phyloP scores from a whole-genome alignment of 1,140 invertebrate genomes.

The Macrocentrus cingulum region DNA sequence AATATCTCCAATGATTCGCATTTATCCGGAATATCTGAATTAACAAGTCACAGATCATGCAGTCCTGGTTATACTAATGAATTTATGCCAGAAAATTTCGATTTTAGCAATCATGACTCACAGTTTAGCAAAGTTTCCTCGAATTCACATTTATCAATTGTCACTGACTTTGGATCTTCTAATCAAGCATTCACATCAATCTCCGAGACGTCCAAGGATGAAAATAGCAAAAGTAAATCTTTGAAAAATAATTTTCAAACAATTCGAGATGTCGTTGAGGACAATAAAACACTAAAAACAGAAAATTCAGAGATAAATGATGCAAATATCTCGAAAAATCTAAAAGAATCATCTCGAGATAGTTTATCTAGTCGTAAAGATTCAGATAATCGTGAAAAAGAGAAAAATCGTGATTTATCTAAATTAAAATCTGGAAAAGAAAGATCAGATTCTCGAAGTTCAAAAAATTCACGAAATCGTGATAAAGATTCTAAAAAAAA shows the following conservation, averaged over 20 bases:
- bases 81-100: conserved; percentile 50
- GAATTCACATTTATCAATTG: conserved; percentile 61
- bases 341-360: conserved; percentile 48
- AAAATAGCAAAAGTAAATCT: conserved; percentile 45
- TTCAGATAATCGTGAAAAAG: conserved; percentile 44
- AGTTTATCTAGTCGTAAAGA: conserved; percentile 42
- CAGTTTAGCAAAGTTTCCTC: conserved; percentile 65
- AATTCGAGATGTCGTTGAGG: conserved; percentile 36
- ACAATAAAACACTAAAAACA: too few species aligned
- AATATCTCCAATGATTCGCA: conserved; percentile 62
- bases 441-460: conserved; percentile 32
- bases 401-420: conserved; percentile 37
- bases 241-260: conserved; percentile 45
- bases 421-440: conserved; percentile 51
- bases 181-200: conserved; percentile 51
- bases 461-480: conserved; percentile 36
- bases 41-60: conserved; percentile 58
- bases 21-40: conserved; percentile 64
- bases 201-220: conserved; percentile 47
- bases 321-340: conserved; percentile 35
- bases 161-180: conserved; percentile 56
- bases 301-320: conserved; percentile 43
- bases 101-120: conserved; percentile 60
- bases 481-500: conserved; percentile 40
- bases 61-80: conserved; percentile 51